phyloP scores from a whole-genome alignment of 2,888 invertebrate genomes.

The Trissolcus japonicus region DNA sequence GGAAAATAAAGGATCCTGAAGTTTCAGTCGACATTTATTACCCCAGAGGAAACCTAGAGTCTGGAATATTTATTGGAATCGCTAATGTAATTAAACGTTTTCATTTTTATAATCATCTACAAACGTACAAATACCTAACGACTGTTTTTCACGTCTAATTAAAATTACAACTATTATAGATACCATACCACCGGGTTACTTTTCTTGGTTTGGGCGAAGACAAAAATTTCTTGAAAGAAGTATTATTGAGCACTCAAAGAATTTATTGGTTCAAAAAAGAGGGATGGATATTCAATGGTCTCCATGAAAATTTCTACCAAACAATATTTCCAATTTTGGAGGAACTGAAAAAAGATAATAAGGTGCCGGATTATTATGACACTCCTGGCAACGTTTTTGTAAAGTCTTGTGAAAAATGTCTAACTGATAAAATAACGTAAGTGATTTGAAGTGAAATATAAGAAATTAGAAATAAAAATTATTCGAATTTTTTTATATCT shows the following conservation, averaged over 20 bases:
- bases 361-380: neutral
- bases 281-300: neutral
- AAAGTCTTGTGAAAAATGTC: conserved; percentile 4
- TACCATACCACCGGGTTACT: too few relatives aligned
- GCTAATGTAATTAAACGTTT: conserved; percentile 6
- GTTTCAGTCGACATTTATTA: conserved; percentile 9
- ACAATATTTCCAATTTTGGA: conserved; percentile 9
- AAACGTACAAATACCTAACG: too few relatives aligned
- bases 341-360: neutral
- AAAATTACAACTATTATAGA: neutral
- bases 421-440: conserved; percentile 7
- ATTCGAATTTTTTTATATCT: too few relatives aligned
- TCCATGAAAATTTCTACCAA: neutral
- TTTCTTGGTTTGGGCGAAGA: too few relatives aligned
- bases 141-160: too few relatives aligned
- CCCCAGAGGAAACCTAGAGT: conserved; percentile 7
- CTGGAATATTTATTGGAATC: conserved; percentile 20
- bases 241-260: neutral
- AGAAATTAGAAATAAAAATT: too few relatives aligned
- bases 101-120: neutral
- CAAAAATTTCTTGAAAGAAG: neutral
- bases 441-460: too few relatives aligned
- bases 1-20: conserved; percentile 18
- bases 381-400: conserved; percentile 12
- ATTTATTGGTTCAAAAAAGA: neutral